phyloP scores from a whole-genome alignment of 1,140 invertebrate genomes.

The Potamilus streckersoni region DNA sequence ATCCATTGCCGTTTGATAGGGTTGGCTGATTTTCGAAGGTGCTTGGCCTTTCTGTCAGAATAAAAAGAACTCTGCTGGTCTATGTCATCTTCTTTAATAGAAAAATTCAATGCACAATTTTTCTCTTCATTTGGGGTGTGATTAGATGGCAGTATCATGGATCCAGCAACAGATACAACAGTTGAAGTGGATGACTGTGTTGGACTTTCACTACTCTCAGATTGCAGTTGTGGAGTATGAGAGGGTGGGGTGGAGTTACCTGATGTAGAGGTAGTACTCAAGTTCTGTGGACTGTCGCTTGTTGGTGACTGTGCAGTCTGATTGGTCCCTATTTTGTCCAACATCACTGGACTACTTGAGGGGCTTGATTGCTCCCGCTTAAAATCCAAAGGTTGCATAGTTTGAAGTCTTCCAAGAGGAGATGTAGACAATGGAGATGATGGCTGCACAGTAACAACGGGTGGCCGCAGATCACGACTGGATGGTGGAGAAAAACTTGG shows the following conservation, averaged over 20 bases:
- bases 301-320: constrained; percentile 42
- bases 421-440: constrained; percentile 70
- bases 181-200: constrained; percentile 33
- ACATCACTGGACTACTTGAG: constrained; percentile 40
- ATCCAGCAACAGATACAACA: constrained; percentile 24
- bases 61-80: constrained; percentile 48
- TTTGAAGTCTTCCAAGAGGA: constrained; percentile 89
- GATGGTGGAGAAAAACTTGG: constrained; percentile 49
- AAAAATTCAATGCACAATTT: constrained; percentile 50
- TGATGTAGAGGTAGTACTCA: constrained; percentile 54
- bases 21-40: constrained; percentile 83
- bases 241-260: constrained; percentile 39
- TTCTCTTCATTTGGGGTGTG: constrained; percentile 30
- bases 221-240: constrained; percentile 14
- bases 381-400: constrained; percentile 94
- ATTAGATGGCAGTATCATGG: constrained; percentile 36
- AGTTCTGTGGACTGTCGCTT: constrained; percentile 59
- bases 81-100: constrained; percentile 42
- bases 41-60: constrained; percentile 67
- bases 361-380: constrained; percentile 77
- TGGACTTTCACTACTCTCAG: no score
- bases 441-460: constrained; percentile 48
- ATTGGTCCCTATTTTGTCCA: constrained; percentile 28
- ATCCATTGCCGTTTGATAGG: constrained; percentile 93
- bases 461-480: constrained; percentile 48